Percentiles rank a stretch among this genome's conserved stretches.
These are phyloP conservation scores for Eubasilissa splendida DNA, from an alignment of 2,888 invertebrate genomes.

Conservation along the genomic window DNA sequence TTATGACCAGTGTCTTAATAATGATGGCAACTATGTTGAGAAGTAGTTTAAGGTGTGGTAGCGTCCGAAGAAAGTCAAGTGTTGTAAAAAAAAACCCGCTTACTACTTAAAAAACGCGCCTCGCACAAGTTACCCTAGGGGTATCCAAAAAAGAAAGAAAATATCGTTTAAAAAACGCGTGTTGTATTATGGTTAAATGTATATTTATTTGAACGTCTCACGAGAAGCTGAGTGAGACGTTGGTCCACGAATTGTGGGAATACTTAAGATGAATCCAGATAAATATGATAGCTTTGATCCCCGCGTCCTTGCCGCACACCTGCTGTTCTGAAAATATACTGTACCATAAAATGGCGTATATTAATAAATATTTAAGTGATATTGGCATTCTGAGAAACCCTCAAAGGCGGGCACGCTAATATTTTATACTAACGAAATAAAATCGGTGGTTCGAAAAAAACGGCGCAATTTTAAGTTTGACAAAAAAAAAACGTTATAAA, in stretches of 20 bases:
- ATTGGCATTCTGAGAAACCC: constrained; percentile 16
- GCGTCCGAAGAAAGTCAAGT: too few species aligned
- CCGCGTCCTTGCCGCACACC: constrained; percentile 50
- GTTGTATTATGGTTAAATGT: too few species aligned
- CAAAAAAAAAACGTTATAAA: background rate
- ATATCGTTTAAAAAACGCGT: too few species aligned
- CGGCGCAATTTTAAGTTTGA: background rate
- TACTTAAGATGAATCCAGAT: constrained; percentile 56
- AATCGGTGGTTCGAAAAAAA: background rate
- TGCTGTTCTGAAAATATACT: constrained; percentile 39
- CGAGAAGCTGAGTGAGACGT: background rate
- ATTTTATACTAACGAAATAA: background rate
- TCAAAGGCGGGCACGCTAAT: background rate
- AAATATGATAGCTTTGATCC: constrained; percentile 58
- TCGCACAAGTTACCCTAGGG: too few species aligned
- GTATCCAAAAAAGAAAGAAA: too few species aligned
- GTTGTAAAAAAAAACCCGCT: too few species aligned
- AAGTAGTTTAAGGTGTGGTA: too few species aligned
- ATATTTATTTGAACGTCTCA: background rate
- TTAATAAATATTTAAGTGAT: constrained; percentile 36
- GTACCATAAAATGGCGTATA: background rate
- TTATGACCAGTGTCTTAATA: too few species aligned
- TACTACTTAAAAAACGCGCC: too few species aligned
- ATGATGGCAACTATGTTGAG: too few species aligned
- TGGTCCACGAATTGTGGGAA: constrained; percentile 2